Conservation (phyloP, 2,888 invertebrate species). For the Lasioglossum zephyrum region DNA sequence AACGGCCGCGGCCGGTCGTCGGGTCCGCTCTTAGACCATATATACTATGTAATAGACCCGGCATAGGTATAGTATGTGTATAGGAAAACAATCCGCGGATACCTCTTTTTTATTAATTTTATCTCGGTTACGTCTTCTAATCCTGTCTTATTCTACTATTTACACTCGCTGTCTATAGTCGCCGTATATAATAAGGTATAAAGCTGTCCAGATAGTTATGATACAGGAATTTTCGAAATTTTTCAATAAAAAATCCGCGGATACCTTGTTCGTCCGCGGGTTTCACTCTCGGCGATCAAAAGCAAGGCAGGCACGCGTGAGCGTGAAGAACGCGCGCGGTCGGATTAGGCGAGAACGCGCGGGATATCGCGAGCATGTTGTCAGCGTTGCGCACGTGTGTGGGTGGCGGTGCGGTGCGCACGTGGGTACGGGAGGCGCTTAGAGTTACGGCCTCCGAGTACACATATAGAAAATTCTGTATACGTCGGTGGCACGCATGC, state of each 20-base stretch:
- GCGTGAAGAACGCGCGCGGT: neutral
- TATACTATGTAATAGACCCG: too few species aligned
- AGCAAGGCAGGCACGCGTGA: neutral
- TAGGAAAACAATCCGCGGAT: too few species aligned
- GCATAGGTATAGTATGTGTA: too few species aligned
- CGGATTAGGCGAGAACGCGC: neutral
- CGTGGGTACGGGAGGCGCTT: conserved; percentile 49
- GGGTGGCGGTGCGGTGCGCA: conserved; percentile 18
- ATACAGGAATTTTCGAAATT: too few species aligned
- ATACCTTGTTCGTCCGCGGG: conserved; percentile 6
- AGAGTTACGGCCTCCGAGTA: conserved; percentile 56
- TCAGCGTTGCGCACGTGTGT: neutral
- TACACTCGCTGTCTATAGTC: too few species aligned
- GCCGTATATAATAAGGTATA: too few species aligned
- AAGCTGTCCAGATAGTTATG: too few species aligned
- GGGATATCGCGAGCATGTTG: conserved; percentile 1
- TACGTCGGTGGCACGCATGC: conserved; percentile 69
- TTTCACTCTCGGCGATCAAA: neutral
- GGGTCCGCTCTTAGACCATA: neutral
- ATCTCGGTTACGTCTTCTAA: too few species aligned
- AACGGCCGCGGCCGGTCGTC: neutral
- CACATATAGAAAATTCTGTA: conserved; percentile 46
- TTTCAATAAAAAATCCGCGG: conserved; percentile 8
- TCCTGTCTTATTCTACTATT: too few species aligned
- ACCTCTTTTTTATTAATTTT: too few species aligned